These are phyloP conservation scores for Tympanoctomys barrerae DNA, from an alignment of 2,797 vertebrate genomes.

Conservation along the genomic window DNA sequence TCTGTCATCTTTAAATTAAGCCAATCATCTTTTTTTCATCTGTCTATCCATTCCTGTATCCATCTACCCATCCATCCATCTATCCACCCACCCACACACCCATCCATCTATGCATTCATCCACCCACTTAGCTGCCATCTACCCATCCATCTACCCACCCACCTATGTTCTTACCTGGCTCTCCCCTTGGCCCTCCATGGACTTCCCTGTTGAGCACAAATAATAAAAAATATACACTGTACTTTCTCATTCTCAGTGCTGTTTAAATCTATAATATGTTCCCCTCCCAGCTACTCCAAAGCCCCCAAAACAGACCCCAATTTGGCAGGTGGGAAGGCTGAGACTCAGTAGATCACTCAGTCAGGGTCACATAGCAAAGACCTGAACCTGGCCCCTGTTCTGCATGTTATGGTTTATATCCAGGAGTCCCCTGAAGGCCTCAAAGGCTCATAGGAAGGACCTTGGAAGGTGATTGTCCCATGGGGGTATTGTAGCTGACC, in stretches of 20 bases:
- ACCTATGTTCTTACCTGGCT: not conserved
- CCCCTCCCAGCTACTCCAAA: too few species aligned
- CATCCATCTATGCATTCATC: accelerated
- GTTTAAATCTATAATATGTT: not conserved
- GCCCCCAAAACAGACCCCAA: not conserved
- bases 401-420: not conserved
- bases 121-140: not conserved
- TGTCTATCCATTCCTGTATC: not conserved
- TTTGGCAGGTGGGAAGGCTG: not conserved
- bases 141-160: not conserved
- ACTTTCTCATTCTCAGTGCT: not conserved
- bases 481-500: not conserved
- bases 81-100: too few species aligned
- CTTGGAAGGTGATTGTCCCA: not conserved
- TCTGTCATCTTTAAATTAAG: not conserved
- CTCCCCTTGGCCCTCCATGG: not conserved
- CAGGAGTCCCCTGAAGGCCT: not conserved
- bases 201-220: not conserved
- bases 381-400: too few species aligned
- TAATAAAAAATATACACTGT: accelerated
- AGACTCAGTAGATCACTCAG: not conserved
- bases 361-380: not conserved
- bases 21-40: not conserved
- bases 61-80: not conserved
- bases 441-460: not conserved